Conservation (phyloP, 1,140 invertebrate genomes). For the Hycleus cichorii region DNA sequence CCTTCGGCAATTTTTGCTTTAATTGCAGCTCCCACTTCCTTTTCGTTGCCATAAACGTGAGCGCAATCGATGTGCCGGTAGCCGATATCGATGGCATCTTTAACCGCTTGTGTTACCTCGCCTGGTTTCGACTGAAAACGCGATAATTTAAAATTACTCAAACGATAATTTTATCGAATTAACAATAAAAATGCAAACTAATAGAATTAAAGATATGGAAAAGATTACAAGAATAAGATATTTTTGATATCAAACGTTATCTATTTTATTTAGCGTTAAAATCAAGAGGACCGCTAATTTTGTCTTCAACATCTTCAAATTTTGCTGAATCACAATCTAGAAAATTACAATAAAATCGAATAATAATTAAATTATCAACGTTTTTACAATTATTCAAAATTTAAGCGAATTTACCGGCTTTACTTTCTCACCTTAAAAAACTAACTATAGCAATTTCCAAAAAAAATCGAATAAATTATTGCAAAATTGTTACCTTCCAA, state of each 20-base stretch:
- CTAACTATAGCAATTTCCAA: too few relatives aligned
- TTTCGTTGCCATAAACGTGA: constrained; percentile 69
- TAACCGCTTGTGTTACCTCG: constrained; percentile 36
- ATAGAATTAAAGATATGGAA: not conserved
- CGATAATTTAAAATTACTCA: not conserved
- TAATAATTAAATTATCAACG: not conserved
- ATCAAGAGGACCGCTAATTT: not conserved
- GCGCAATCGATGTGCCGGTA: constrained; percentile 69
- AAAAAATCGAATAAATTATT: not conserved
- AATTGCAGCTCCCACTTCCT: constrained; percentile 72
- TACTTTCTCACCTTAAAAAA: too few relatives aligned
- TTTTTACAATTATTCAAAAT: not conserved
- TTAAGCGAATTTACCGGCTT: too few relatives aligned
- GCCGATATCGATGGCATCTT: constrained; percentile 57
- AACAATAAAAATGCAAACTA: not conserved
- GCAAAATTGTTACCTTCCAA: constrained; percentile 50
- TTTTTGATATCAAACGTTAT: not conserved
- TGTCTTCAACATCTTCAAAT: not conserved
- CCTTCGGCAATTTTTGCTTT: constrained; percentile 62
- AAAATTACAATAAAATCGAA: too few relatives aligned
- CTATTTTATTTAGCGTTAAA: not conserved
- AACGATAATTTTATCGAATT: not conserved
- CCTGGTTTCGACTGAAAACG: constrained; percentile 31
- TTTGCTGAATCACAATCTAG: too few relatives aligned
- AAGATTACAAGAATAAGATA: not conserved